Conservation (phyloP, 2,888 invertebrate species). For the Ichneumoninae sp. region DNA sequence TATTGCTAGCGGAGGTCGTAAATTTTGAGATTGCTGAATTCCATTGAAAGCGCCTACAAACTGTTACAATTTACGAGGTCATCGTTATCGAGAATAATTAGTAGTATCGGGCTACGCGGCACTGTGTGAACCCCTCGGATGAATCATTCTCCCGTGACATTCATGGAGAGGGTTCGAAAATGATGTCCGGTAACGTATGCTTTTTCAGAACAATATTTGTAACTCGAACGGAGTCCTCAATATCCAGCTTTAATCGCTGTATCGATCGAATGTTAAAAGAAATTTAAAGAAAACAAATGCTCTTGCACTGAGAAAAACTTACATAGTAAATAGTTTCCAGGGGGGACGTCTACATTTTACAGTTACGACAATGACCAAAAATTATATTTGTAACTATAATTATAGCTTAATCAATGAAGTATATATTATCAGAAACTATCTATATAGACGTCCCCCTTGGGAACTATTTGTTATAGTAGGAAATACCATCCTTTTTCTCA, state of each 20-base stretch:
- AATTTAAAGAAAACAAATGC: background rate
- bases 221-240: background rate
- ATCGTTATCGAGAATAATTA: slow-evolving; percentile 37
- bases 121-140: background rate
- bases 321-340: too few relatives aligned
- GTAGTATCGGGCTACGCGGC: background rate
- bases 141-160: slow-evolving; percentile 5
- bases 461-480: too few relatives aligned
- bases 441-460: too few relatives aligned
- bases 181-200: background rate
- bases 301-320: too few relatives aligned
- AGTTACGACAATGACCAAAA: too few relatives aligned
- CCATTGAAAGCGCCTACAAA: slow-evolving; percentile 30
- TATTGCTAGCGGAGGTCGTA: slow-evolving; percentile 41
- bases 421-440: too few relatives aligned
- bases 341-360: too few relatives aligned
- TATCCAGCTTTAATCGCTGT: background rate
- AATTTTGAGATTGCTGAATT: slow-evolving; percentile 35
- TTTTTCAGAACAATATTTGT: background rate
- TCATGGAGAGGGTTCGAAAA: background rate
- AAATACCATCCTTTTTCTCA: too few relatives aligned
- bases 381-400: too few relatives aligned
- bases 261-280: background rate
- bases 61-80: slow-evolving; percentile 21
- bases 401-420: too few relatives aligned